A percentile compares a stretch with the other conserved stretches of the same genome.
Evolutionary conservation across 1,140 invertebrate genomes (phyloP).

Genomic region (Rhizoglyphus robini): DNA sequence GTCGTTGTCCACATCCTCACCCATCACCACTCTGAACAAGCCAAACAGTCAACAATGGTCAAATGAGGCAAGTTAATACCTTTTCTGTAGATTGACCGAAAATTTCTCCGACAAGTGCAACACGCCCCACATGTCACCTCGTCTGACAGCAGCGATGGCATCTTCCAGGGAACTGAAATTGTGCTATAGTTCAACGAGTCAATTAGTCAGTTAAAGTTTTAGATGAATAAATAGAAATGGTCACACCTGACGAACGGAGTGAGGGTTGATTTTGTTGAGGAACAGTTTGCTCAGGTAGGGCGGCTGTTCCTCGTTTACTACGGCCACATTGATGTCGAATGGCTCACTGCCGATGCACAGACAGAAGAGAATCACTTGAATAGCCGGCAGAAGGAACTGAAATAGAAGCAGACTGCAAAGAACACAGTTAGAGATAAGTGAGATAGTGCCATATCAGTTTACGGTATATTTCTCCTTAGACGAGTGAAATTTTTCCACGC

Average conservation of each 20-base stretch:
- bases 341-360: constrained; percentile 82
- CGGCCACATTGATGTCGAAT: constrained; percentile 60
- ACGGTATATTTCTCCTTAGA: constrained; percentile 77
- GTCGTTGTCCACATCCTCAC: constrained; percentile 52
- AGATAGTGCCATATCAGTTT: constrained; percentile 34
- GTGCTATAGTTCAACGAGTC: constrained; percentile 39
- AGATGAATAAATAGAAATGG: neutral
- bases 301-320: constrained; percentile 64
- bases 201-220: constrained; percentile 12
- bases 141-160: constrained; percentile 52
- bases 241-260: constrained; percentile 21
- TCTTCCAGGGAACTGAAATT: constrained; percentile 48
- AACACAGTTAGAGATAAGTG: constrained; percentile 22
- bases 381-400: constrained; percentile 75
- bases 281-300: constrained; percentile 19
- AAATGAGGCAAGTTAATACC: constrained; percentile 27
- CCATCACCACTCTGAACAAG: constrained; percentile 45
- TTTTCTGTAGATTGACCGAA: constrained; percentile 55
- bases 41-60: neutral
- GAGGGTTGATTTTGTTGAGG: constrained; percentile 22
- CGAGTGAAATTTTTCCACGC: constrained; percentile 81
- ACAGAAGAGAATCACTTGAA: constrained; percentile 90
- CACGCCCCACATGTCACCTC: constrained; percentile 68
- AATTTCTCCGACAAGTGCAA: constrained; percentile 73
- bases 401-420: constrained; percentile 65